These are phyloP conservation scores for Drosophila cardini DNA, from an alignment of 1,140 invertebrate species.

Conservation along the genomic window DNA sequence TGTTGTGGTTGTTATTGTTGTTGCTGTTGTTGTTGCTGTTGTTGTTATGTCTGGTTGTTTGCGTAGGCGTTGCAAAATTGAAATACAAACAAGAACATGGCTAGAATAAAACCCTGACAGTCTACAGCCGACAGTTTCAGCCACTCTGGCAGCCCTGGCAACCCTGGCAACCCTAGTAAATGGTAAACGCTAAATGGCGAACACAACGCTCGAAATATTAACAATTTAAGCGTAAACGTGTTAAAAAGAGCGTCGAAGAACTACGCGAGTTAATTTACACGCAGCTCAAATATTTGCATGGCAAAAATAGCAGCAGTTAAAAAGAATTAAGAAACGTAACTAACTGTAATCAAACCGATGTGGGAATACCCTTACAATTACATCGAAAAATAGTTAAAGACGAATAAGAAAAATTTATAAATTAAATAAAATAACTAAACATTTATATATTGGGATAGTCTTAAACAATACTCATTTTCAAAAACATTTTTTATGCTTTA, in stretches of 20 bases:
- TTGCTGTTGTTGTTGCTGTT: slow-evolving; percentile 36
- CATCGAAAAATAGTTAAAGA: too few species aligned
- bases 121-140: slow-evolving; percentile 23
- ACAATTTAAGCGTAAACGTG: slow-evolving; percentile 75
- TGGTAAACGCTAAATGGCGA: slow-evolving; percentile 21
- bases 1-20: slow-evolving; percentile 33
- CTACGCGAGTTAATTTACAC: slow-evolving; percentile 76
- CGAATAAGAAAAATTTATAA: too few species aligned
- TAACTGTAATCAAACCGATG: background rate
- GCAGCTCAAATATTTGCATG: slow-evolving; percentile 72
- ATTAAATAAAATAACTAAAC: too few species aligned
- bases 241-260: slow-evolving; percentile 62
- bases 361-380: slow-evolving; percentile 13
- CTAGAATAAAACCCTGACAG: slow-evolving; percentile 8
- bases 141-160: slow-evolving; percentile 5
- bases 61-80: slow-evolving; percentile 73
- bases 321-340: slow-evolving; percentile 49
- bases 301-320: slow-evolving; percentile 45
- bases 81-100: slow-evolving; percentile 74
- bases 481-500: too few species aligned
- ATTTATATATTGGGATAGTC: too few species aligned
- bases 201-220: slow-evolving; percentile 57
- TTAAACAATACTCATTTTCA: too few species aligned
- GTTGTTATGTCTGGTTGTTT: slow-evolving; percentile 50
- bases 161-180: slow-evolving; percentile 10